Percentiles rank a stretch among this genome's conserved stretches.
Conservation (phyloP, 2,888 invertebrate species). For the Thelaira solivaga region DNA sequence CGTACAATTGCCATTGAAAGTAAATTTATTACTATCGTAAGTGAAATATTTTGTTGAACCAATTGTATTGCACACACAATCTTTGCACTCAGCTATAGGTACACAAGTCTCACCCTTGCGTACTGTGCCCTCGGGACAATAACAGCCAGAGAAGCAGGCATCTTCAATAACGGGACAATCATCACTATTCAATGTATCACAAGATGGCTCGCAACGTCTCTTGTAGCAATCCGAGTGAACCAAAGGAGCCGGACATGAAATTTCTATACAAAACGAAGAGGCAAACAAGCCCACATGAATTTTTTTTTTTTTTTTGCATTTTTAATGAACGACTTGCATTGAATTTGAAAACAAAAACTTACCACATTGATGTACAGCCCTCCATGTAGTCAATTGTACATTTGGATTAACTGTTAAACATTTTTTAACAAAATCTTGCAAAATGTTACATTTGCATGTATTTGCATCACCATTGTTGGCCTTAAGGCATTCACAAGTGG, state of each 20-base stretch:
- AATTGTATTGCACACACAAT: conserved; percentile 86
- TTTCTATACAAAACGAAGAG: conserved; percentile 77
- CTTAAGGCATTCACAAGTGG: conserved; percentile 85
- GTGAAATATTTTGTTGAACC: conserved; percentile 89
- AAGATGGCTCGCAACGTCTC: conserved; percentile 87
- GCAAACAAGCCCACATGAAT: neutral
- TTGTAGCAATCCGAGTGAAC: conserved; percentile 91
- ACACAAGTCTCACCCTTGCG: conserved; percentile 84
- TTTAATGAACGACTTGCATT: neutral
- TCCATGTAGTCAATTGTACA: conserved; percentile 84
- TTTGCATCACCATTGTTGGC: conserved; percentile 77
- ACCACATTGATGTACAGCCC: conserved; percentile 83
- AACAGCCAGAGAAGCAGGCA: conserved; percentile 89
- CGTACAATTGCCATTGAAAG: conserved; percentile 90
- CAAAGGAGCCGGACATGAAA: conserved; percentile 84
- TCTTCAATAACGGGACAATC: conserved; percentile 82
- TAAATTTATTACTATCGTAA: conserved; percentile 88
- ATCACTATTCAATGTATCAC: conserved; percentile 81
- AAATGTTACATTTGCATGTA: conserved; percentile 83
- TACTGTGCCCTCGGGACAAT: conserved; percentile 87
- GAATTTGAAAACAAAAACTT: conserved; percentile 42
- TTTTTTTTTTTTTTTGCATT: neutral
- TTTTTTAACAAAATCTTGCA: conserved; percentile 85
- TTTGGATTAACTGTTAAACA: conserved; percentile 83
- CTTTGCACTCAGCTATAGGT: conserved; percentile 84